Evolutionary conservation across 2,888 invertebrate species (phyloP), one percentile per base, ranked within the genome.

Genomic region (Axea sp.): DNA sequence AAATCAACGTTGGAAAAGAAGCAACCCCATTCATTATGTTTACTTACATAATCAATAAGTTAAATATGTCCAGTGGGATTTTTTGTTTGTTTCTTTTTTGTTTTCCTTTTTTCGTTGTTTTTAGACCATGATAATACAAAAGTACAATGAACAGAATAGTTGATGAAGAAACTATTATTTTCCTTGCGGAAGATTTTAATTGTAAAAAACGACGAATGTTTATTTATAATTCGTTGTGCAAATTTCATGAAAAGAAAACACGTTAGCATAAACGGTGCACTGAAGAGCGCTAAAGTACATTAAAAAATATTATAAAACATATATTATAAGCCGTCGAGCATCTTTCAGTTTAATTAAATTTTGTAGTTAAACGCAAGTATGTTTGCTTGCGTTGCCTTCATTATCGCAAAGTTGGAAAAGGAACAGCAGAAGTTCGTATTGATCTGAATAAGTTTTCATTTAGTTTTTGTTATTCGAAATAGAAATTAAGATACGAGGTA

Each of bases 181-280:
- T n/a, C n/a, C 7, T 33, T 7, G 14, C 15, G 5, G 6, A 7
- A n/a, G 9, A 43, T 43, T 43, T 45, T 26, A 59, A 45, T 59
- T 59, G n/a, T n/a, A n/a, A n/a, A n/a, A n/a, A n/a, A n/a, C n/a
- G n/a, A n/a, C n/a, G 30, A 55, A 41, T 57, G 59, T 59, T 59
- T 45, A 59, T 59, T 59, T 45, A 43, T 57, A 57, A 57, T 57
- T 41, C 43, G 57, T 43, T 24, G 31, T 0, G 15, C 33, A 43
- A 43, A 33, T 37, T 37, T 43, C 5, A 24, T 33, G 26, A 26
- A 53, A 43, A 43, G 43, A 43, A 43, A 43, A 43, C 15, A 33
- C 11, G 33, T 9, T 31, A 17, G 8, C 28, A 6, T 30, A 39
- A 55, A 30, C 28, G 39, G 26, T 53, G 26, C 19, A 31, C 11